Evolutionary conservation across 2,888 invertebrate species (phyloP), one percentile per base, ranked within the genome.

Genomic region (Phrixothrix hirtus): DNA sequence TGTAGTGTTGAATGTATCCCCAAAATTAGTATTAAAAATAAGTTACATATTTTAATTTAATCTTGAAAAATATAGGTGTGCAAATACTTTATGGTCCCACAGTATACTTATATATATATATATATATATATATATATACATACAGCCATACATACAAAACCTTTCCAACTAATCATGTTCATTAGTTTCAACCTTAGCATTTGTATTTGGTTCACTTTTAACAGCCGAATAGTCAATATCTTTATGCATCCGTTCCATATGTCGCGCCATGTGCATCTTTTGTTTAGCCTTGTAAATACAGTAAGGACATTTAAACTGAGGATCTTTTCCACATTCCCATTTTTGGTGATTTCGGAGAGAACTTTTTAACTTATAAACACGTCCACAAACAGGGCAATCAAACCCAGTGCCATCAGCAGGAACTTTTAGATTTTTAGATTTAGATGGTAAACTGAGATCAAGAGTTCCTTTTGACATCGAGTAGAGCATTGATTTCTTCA

Each of bases 241-340:
- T 27, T 38, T 38, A 26, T 38, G 38, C 38, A 38, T 38, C 1
- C 38, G 21, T 7, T 88, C 88, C 85, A 89, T 88, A 75, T 89
- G 88, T 46, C 88, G 81, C 43, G 87, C 87, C 73, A 89, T 88
- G 74, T 89, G 88, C 88, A 88, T 88, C 79, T 89, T 89, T 75
- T 89, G 88, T 72, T 89, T 88, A 70, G 89, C 88, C 66, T 88
- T 83, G 75, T 89, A 88, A n/a, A 86, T 86, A 77, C 90, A 90
- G 76, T 86, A 87, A 13, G 87, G 86, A 74, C 90, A 91, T 70
- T 86, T 86, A 75, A 89, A 89, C 75, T 88, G 88, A 13, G 89
- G 89, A 75, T 89, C 89, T 74, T 89, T 89, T 70, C 88, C 88
- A 76, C 89, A 89, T 76, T 89, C 89, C 88, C 88, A 89, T 75